Conservation (phyloP, 92 coral and sea anemone genomes). For the Epizoanthus fatuus region DNA sequence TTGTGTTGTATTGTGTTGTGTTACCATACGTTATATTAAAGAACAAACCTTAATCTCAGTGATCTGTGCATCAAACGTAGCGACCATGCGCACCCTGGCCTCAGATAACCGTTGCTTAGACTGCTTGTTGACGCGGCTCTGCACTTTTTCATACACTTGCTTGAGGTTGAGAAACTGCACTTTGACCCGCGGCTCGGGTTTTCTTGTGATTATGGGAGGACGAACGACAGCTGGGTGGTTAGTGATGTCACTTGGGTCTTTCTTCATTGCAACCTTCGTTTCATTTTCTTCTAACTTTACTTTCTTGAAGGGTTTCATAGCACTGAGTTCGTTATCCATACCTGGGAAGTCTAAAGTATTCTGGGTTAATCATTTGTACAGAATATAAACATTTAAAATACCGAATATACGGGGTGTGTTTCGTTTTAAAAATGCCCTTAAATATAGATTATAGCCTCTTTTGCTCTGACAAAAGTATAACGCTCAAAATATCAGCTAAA, state of each 20-base stretch:
- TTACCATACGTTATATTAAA: no score
- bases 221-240: neutral
- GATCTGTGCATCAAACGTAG: conserved; percentile 82
- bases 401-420: no score
- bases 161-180: conserved; percentile 51
- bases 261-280: conserved; percentile 1
- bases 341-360: neutral
- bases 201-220: neutral
- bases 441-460: no score
- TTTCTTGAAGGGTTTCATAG: neutral
- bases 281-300: conserved; percentile 2
- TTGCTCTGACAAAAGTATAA: no score
- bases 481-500: no score
- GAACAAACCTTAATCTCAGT: conserved; percentile 33
- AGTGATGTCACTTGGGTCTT: neutral
- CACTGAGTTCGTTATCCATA: neutral
- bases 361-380: no score
- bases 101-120: conserved; percentile 90
- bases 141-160: conserved; percentile 90
- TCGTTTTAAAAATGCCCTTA: no score
- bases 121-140: conserved; percentile 91
- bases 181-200: conserved; percentile 12
- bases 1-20: no score
- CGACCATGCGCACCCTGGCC: conserved; percentile 87
- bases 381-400: no score